Conservation (phyloP, 2,888 invertebrate genomes). For the Dicycla oo region DNA sequence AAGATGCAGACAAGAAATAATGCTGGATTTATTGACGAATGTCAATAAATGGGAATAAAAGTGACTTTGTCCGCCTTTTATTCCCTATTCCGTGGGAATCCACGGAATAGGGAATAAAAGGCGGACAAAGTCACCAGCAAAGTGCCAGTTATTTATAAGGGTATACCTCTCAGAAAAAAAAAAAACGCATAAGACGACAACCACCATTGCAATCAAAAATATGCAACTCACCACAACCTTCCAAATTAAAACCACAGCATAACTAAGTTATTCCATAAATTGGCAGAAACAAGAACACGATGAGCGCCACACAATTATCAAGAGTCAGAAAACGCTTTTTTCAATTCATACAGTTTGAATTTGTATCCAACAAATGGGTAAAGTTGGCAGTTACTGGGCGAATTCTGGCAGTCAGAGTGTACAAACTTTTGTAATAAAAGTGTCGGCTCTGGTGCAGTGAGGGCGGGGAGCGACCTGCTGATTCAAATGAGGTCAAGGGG, state of each 20-base stretch:
- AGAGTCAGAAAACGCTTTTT: conserved; percentile 69
- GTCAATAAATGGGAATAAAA: too few relatives aligned
- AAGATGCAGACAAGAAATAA: background rate
- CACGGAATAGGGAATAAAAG: background rate
- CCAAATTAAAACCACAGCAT: conserved; percentile 27
- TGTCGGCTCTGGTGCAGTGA: conserved; percentile 63
- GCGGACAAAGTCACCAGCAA: too few relatives aligned
- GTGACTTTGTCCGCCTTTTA: too few relatives aligned
- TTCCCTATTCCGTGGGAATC: too few relatives aligned
- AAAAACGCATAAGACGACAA: background rate
- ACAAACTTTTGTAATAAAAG: conserved; percentile 85
- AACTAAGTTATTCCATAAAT: conserved; percentile 56
- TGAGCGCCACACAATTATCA: conserved; percentile 64
- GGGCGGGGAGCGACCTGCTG: conserved; percentile 43
- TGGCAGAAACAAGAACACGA: conserved; percentile 46
- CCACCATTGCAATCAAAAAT: conserved; percentile 2
- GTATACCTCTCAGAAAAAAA: background rate
- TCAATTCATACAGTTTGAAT: conserved; percentile 79
- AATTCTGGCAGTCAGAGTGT: conserved; percentile 71
- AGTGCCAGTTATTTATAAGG: too few relatives aligned
- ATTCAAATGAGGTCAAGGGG: conserved; percentile 31
- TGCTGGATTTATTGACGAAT: too few relatives aligned
- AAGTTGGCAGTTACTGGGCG: conserved; percentile 74
- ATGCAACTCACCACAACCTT: background rate
- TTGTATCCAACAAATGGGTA: conserved; percentile 81